Evolutionary conservation across 37 sponge, comb jelly and placozoan species (phyloP), one percentile per base, ranked within the genome.

Genomic region (Eunapius fragilis): DNA sequence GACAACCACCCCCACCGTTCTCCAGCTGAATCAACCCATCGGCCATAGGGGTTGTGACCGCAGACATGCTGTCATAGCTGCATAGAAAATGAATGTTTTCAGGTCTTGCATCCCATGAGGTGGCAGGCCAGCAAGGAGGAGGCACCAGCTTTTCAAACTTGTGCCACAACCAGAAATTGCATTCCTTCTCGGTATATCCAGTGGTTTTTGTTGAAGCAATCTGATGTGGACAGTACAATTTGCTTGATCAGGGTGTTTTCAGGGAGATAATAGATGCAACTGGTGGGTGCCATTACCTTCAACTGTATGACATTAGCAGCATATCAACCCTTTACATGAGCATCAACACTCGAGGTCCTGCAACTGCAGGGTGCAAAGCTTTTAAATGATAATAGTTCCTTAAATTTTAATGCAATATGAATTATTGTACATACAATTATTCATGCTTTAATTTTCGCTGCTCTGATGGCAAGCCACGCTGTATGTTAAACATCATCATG

Each of bases 91-190:
- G 73, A 10, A 72, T 72, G 30, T 82, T 82, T 17, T 71, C 83
- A 22, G 37, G 73, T 48, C 41, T 36, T n/a, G 47, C 31, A 41
- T 72, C 30, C 37, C 73, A 25, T 71, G 25, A 28, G 31, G 26
- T 72, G 83, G 83, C 22, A 82, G 83, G n/a, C 73, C 83, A 26
- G 73, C 83, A 82, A 82, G 72, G 3, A 82, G 26, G 17, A 13
- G 41, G 50, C 83, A 82, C 13, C 27, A n/a, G n/a, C n/a, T n/a
- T 28, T 25, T 82, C 83, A 82, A 82, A 82, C 47, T 82, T 82
- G 30, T 82, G 71, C 83, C 83, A 82, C 30, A 58, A 58, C 58
- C 7, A 58, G 17, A 58, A 58, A 58, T 19, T 58, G 58, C 19
- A 58, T 58, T 58, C 58, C 17, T 1, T 58, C 17, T 58, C 58